Evolutionary conservation across 1,140 invertebrate species (phyloP).

Genomic region (Leucophenga varia): DNA sequence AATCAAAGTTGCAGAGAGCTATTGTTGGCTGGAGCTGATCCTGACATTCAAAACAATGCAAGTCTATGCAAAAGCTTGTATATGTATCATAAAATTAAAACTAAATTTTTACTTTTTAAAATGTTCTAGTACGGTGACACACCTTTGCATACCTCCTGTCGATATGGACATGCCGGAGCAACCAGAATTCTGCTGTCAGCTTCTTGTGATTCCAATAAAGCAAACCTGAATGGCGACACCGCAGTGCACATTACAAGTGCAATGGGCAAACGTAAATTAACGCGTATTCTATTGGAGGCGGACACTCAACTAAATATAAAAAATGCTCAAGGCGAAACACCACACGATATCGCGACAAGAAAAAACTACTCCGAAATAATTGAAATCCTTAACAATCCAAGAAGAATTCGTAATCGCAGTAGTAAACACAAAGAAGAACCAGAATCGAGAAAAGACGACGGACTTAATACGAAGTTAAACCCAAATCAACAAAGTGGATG

Average conservation of each 20-base stretch:
- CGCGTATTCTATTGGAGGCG: constrained; percentile 85
- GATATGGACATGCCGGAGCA: constrained; percentile 95
- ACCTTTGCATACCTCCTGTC: constrained; percentile 88
- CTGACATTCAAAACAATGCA: constrained; percentile 90
- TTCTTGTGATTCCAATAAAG: constrained; percentile 79
- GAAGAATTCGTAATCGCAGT: constrained; percentile 50
- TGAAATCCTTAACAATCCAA: constrained; percentile 68
- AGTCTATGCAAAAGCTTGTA: constrained; percentile 55
- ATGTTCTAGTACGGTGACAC: constrained; percentile 87
- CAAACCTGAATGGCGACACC: constrained; percentile 96
- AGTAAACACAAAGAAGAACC: constrained; percentile 30
- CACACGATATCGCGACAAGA: constrained; percentile 83
- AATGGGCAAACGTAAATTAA: constrained; percentile 89
- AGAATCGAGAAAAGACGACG: constrained; percentile 28
- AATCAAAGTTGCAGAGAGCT: constrained; percentile 92
- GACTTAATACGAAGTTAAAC: constrained; percentile 38
- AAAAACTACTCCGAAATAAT: constrained; percentile 85
- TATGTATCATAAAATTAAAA: too few species aligned
- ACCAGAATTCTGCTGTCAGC: constrained; percentile 91
- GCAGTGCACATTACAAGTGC: constrained; percentile 90
- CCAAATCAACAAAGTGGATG: constrained; percentile 55
- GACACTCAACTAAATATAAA: constrained; percentile 75
- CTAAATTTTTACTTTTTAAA: neutral
- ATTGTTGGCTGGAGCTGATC: constrained; percentile 80
- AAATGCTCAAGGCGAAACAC: constrained; percentile 92